Evolutionary conservation across 2,113 vertebrate genomes (phyloP).

Genomic region (Hydropotes inermis): DNA sequence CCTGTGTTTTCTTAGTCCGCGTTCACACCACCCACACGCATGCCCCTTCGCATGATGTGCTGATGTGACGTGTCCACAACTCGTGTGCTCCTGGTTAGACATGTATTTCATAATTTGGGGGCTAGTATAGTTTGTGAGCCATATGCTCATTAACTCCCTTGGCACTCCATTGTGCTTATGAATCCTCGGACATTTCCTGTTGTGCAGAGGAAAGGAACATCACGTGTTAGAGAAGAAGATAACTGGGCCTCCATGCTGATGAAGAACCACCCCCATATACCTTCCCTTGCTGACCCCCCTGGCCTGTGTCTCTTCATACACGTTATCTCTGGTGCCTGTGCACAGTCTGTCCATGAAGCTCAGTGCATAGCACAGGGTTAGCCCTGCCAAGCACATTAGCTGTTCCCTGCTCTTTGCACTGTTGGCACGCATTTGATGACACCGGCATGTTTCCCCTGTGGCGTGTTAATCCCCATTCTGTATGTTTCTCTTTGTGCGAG

Average conservation of each 20-base stretch:
- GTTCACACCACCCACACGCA: neutral
- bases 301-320: neutral
- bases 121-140: neutral
- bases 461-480: neutral
- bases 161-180: neutral
- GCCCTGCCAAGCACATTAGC: neutral
- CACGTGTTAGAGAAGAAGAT: neutral
- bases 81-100: neutral
- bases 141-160: neutral
- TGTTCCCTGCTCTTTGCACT: neutral
- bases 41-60: neutral
- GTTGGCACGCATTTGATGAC: neutral
- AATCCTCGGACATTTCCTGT: neutral
- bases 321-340: neutral
- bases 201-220: neutral
- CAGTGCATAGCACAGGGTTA: neutral
- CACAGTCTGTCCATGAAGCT: neutral
- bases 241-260: neutral
- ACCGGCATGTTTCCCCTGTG: neutral
- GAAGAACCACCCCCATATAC: neutral
- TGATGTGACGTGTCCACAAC: neutral
- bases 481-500: neutral
- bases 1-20: neutral
- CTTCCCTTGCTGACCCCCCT: neutral
- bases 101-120: neutral